Percentiles rank a stretch among this genome's conserved stretches.
Evolutionary conservation across 2,113 vertebrate species (phyloP).

Genomic region (Gambusia holbrooki): DNA sequence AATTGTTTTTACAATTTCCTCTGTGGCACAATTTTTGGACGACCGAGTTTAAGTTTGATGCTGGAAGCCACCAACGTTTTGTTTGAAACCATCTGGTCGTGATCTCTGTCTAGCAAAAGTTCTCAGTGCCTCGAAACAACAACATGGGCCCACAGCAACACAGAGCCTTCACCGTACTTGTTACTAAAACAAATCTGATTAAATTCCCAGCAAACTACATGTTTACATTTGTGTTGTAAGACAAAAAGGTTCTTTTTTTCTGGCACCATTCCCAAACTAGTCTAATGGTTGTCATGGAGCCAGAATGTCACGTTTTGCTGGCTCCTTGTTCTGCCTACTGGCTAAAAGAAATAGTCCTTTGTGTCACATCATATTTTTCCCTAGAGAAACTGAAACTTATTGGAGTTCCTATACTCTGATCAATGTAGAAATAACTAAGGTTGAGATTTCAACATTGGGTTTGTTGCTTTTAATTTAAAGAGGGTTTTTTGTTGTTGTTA

Average conservation of each 20-base stretch:
- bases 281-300: not conserved
- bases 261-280: not conserved
- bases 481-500: too few relatives aligned
- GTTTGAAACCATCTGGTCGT: not conserved
- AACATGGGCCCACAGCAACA: not conserved
- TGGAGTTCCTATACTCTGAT: too few relatives aligned
- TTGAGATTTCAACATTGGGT: too few relatives aligned
- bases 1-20: not conserved
- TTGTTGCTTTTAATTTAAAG: too few relatives aligned
- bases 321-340: not conserved
- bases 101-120: not conserved
- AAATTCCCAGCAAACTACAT: not conserved
- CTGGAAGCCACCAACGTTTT: too few relatives aligned
- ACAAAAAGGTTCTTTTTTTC: not conserved
- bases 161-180: not conserved
- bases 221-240: not conserved
- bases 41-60: not conserved
- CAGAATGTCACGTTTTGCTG: not conserved
- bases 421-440: too few relatives aligned
- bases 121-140: not conserved
- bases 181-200: too few relatives aligned
- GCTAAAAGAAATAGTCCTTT: too few relatives aligned
- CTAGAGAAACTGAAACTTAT: too few relatives aligned
- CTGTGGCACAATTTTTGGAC: not conserved
- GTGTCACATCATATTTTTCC: too few relatives aligned